Evolutionary conservation across 2,113 vertebrate genomes (phyloP).

Genomic region (Entomyzon cyanotis): DNA sequence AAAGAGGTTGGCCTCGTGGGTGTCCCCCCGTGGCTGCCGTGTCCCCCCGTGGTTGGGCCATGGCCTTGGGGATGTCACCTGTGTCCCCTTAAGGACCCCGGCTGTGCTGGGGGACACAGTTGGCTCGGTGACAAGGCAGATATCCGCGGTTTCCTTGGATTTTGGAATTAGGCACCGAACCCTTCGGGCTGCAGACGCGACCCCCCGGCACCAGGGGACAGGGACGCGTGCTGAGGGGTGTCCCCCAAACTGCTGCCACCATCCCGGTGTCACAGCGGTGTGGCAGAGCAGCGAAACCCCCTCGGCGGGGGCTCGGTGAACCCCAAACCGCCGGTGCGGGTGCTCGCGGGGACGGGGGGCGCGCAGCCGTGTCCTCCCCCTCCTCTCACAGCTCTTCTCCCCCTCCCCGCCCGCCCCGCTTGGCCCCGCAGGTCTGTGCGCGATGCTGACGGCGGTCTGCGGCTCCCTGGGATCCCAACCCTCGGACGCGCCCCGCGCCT

Average conservation of each 20-base stretch:
- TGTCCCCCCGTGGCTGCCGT: not conserved
- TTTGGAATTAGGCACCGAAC: not conserved
- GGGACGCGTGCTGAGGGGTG: fast-evolving
- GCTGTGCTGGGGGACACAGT: not conserved
- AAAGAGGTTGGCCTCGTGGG: not conserved
- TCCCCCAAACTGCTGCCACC: fast-evolving
- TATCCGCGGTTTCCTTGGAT: no score
- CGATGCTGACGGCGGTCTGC: slow-evolving; percentile 82
- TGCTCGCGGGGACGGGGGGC: no score
- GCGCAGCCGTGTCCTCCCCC: not conserved
- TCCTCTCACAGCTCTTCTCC: not conserved
- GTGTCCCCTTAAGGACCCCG: fast-evolving
- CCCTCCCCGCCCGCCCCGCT: not conserved
- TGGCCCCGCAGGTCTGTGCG: slow-evolving; percentile 54
- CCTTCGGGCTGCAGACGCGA: not conserved
- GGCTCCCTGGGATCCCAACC: slow-evolving; percentile 79
- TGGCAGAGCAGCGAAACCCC: not conserved
- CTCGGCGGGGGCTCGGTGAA: not conserved
- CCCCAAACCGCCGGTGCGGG: not conserved
- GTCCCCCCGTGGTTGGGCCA: fast-evolving
- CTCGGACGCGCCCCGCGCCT: slow-evolving; percentile 74
- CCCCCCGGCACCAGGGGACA: fast-evolving
- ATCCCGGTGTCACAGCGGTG: fast-evolving
- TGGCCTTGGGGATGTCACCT: fast-evolving
- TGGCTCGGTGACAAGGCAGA: fast-evolving